Evolutionary conservation across 2,797 vertebrate genomes (phyloP), one percentile per base, ranked within the genome.

Genomic region (Threskiornis aethiopicus): DNA sequence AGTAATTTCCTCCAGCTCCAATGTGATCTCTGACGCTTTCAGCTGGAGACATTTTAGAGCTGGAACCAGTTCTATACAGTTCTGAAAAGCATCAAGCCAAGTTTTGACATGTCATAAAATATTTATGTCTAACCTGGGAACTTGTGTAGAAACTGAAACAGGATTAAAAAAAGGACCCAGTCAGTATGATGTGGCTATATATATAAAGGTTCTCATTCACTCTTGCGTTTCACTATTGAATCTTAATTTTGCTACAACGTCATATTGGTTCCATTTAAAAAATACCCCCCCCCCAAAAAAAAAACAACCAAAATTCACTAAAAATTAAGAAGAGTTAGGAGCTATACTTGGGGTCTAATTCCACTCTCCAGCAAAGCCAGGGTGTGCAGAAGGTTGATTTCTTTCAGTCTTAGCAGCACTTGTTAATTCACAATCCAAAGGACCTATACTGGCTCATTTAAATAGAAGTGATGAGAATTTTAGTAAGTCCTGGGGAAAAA

Each of bases 71-170:
- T 44, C 42, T 57, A 18, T 1, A 39, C 5, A 47, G 77, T 33
- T 82, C 70, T 89, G 47, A 64, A 90, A 88, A 87, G 47, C 3
- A 1, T n/a, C 58, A 82, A 81, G 51, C 51, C 65, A 67, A 88
- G 65, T 64, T 92, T 59, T 92, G 90, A 87, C 70, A 64, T 84
- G 82, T 44, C 83, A 62, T 13, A 54, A 84, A 84, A 42, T 54
- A 59, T 90, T 84, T 78, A 64, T 41, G 14, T 41, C 91, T 62
- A 84, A 78, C 65, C 54, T 51, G 39, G 54, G 46, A 90, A 76
- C 46, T 72, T 10, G 4, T 25, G 25, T 11, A 81, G 51, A 35
- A 88, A 21, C 37, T 1, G 46, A 66, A 73, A 82, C 3, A 66
- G 35, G 29, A 67, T 14, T 14, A 46, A 91, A 93, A 54, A 72